Conservation (phyloP, 2,113 vertebrate genomes). For the Octodon degus region DNA sequence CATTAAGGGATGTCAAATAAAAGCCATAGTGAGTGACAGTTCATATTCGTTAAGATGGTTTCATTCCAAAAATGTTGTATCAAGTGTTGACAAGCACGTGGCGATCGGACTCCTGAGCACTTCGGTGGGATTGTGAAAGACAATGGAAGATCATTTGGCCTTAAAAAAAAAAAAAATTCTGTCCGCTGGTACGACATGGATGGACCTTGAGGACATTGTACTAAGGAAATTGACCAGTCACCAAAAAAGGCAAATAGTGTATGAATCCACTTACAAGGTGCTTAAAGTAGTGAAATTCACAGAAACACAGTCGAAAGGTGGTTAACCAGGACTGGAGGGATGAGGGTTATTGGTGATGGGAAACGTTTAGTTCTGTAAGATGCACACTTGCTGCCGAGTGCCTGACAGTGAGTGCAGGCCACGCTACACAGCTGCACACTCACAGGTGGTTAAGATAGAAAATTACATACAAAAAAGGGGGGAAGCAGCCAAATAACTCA, state of each 20-base stretch:
- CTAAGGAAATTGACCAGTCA: background rate
- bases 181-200: background rate
- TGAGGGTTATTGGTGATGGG: background rate
- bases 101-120: background rate
- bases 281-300: background rate
- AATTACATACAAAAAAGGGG: background rate
- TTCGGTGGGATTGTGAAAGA: background rate
- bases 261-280: background rate
- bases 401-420: background rate
- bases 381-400: background rate
- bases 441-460: background rate
- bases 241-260: background rate
- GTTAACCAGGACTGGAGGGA: background rate
- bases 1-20: background rate
- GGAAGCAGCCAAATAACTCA: too few relatives aligned
- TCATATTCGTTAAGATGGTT: background rate
- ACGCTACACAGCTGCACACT: background rate
- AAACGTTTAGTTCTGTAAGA: background rate
- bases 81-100: background rate
- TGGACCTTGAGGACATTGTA: background rate
- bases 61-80: background rate
- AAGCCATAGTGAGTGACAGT: background rate
- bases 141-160: background rate
- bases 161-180: background rate
- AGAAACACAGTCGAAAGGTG: background rate